Conservation (phyloP, 2,888 invertebrate genomes). For the Matsumyia berberina region DNA sequence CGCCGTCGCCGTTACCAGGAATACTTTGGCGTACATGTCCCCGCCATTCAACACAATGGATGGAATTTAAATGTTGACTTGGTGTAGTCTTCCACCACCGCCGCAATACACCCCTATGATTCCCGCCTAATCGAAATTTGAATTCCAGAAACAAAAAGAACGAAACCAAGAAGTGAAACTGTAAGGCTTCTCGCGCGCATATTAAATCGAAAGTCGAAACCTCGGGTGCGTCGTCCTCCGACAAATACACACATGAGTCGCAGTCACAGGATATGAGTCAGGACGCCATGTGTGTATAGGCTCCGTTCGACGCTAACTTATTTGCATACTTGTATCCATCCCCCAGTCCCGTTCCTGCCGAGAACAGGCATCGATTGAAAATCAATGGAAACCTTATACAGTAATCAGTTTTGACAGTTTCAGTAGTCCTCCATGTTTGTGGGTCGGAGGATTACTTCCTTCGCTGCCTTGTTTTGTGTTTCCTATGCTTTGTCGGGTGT, state of each 20-base stretch:
- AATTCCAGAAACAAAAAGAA: conserved; percentile 56
- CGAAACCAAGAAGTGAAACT: conserved; percentile 51
- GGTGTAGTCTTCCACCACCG: conserved; percentile 6
- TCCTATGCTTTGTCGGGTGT: conserved; percentile 25
- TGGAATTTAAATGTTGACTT: conserved; percentile 60
- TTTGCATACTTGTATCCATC: conserved; percentile 68
- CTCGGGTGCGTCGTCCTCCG: conserved; percentile 27
- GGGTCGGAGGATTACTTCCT: conserved; percentile 71
- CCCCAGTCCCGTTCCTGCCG: conserved; percentile 8
- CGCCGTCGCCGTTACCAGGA: conserved; percentile 12
- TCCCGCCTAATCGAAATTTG: conserved; percentile 70
- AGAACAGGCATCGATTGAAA: conserved; percentile 61
- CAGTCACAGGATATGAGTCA: conserved; percentile 35
- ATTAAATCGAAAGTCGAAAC: conserved; percentile 68
- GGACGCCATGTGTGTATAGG: conserved; percentile 37
- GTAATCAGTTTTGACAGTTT: conserved; percentile 77
- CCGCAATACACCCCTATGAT: neutral
- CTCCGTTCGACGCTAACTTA: conserved; percentile 30
- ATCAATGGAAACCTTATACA: conserved; percentile 75
- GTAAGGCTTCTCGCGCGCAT: conserved; percentile 71
- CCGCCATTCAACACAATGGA: conserved; percentile 41
- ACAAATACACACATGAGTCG: conserved; percentile 14
- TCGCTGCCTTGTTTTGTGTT: conserved; percentile 40
- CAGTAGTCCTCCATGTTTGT: conserved; percentile 69
- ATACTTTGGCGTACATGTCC: conserved; percentile 42